A percentile compares a stretch with the other conserved stretches of the same genome.
phyloP scores from a whole-genome alignment of 2,888 invertebrate species.

The Phragmatobia fuliginosa region DNA sequence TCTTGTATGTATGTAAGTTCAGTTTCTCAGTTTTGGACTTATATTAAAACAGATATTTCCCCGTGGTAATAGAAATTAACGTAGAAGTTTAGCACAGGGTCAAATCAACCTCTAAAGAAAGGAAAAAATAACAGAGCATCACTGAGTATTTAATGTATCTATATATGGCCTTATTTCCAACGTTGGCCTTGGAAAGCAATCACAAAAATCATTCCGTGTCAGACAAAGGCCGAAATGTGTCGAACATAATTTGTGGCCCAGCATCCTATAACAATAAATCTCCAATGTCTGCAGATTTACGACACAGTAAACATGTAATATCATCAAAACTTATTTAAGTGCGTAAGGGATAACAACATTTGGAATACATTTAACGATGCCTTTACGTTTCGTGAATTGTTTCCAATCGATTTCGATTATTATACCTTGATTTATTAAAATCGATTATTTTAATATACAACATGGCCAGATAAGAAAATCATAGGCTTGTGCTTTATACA shows the following conservation, averaged over 20 bases:
- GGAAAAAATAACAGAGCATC: background rate
- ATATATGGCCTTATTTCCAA: constrained; percentile 29
- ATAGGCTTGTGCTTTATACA: too few relatives aligned
- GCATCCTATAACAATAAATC: constrained; percentile 77
- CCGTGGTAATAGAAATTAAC: too few relatives aligned
- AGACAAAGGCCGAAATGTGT: constrained; percentile 64
- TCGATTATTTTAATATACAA: constrained; percentile 7
- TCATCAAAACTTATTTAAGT: constrained; percentile 70
- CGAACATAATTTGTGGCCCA: constrained; percentile 66
- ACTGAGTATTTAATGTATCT: background rate
- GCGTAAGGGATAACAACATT: constrained; percentile 51
- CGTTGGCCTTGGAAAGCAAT: constrained; percentile 46
- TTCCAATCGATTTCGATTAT: constrained; percentile 43
- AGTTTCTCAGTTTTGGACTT: too few relatives aligned
- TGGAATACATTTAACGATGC: constrained; percentile 49
- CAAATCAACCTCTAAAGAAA: too few relatives aligned
- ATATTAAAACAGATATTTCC: too few relatives aligned
- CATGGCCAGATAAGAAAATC: too few relatives aligned
- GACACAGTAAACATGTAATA: constrained; percentile 78
- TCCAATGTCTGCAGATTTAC: constrained; percentile 75
- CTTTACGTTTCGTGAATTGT: constrained; percentile 46
- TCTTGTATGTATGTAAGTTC: too few relatives aligned
- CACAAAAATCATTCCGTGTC: constrained; percentile 56
- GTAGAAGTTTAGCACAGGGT: too few relatives aligned
- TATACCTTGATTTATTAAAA: constrained; percentile 46